A percentile compares a stretch with the other conserved stretches of the same genome.
These are phyloP conservation scores for Hesperia comma DNA, from an alignment of 2,888 invertebrate genomes.

Conservation along the genomic window DNA sequence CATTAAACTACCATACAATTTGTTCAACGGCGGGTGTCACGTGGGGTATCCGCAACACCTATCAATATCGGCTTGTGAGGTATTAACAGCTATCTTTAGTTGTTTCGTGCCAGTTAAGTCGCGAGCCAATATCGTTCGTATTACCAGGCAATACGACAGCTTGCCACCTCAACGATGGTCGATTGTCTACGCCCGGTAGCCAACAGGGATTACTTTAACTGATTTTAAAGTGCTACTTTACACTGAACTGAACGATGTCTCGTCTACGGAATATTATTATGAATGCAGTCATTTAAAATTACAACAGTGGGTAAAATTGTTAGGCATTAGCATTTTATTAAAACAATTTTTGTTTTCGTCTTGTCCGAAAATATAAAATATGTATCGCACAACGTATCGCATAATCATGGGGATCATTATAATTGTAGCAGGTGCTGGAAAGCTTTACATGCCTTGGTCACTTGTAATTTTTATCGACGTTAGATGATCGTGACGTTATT, in stretches of 20 bases:
- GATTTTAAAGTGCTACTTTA: constrained; percentile 18
- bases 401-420: too few relatives aligned
- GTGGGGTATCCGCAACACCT: constrained; percentile 20
- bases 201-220: constrained; percentile 11
- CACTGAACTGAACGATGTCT: not conserved
- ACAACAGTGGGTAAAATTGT: too few relatives aligned
- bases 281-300: not conserved
- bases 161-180: not conserved
- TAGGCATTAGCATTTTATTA: too few relatives aligned
- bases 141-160: not conserved
- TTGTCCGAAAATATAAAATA: too few relatives aligned
- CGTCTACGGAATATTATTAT: not conserved
- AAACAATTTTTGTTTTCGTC: too few relatives aligned
- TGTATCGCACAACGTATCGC: too few relatives aligned
- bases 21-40: constrained; percentile 10
- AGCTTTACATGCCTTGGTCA: too few relatives aligned
- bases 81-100: constrained; percentile 9
- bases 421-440: too few relatives aligned
- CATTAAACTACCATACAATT: constrained; percentile 27
- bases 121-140: constrained; percentile 7
- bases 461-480: too few relatives aligned
- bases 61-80: constrained; percentile 26
- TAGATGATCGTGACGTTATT: too few relatives aligned
- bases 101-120: too few relatives aligned
- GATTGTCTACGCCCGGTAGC: constrained; percentile 1